Evolutionary conservation across 2,888 invertebrate species (phyloP), one percentile per base, ranked within the genome.

Genomic region (Watsonalla binaria): DNA sequence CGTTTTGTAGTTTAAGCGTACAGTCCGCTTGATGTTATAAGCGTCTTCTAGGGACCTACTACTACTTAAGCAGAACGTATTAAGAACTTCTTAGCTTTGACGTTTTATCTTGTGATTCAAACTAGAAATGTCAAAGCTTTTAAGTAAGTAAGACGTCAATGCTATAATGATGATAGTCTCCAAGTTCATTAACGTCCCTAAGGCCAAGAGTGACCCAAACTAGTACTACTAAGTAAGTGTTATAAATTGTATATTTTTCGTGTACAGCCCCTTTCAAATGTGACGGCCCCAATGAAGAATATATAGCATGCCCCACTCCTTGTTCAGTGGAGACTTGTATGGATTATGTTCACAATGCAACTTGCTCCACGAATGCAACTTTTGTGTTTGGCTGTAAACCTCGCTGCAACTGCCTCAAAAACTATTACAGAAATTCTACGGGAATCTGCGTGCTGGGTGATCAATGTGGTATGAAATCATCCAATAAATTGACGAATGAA

Each of bases 291-390:
- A 55, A 66, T 48, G 68, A 68, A 54, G 42, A 52, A 42, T 65
- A 60, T 45, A 14, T 58, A 33, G 39, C 60, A 15, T 68, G 68
- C 34, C 60, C 61, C 9, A 54, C 63, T 6, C 37, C 13, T 0
- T 64, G 65, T 24, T 62, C 68, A 7, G 64, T 62, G n/a, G 54
- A 63, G 46, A 58, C 48, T 6, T 68, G 68, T 45, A 14, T 51
- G 9, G 65, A 65, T 50, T 68, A 61, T 45, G 24, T 64, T 5
- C 59, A 60, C 9, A 66, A 64, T 37, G 37, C 57, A 0, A 66
- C 62, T 5, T 65, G 64, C 37, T 60, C 63, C 0, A 60, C n/a
- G 13, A 11, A 5, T 34, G n/a, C 34, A 48, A 48, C 48, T 13
- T 4, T 37, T 5, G 1, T 35, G 35, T 37, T 48, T 13, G 7